These are phyloP conservation scores for Drosophila bunnanda DNA, from an alignment of 2,888 invertebrate genomes.

Conservation along the genomic window DNA sequence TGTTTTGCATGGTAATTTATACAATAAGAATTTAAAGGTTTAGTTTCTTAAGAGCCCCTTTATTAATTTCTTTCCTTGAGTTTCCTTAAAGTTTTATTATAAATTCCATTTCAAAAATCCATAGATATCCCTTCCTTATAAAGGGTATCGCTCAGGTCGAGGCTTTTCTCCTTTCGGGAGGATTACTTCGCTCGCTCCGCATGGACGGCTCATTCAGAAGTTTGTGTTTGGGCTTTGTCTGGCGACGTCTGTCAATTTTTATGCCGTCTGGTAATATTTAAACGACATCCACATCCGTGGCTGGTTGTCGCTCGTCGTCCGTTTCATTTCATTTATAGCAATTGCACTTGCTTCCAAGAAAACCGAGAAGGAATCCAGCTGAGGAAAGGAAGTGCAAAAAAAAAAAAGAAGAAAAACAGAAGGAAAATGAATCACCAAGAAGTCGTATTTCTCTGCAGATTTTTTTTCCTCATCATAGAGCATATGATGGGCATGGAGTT, in stretches of 20 bases:
- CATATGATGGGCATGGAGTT: conserved; percentile 8
- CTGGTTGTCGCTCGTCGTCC: conserved; percentile 32
- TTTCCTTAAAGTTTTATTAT: background rate
- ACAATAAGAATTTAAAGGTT: background rate
- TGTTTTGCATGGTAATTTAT: background rate
- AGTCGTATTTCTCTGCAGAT: conserved; percentile 10
- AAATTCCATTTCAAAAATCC: background rate
- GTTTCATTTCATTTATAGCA: conserved; percentile 57
- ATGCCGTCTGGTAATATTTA: conserved; percentile 74
- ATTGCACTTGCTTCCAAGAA: conserved; percentile 74
- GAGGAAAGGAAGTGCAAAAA: conserved; percentile 18
- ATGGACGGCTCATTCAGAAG: conserved; percentile 24
- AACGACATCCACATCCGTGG: conserved; percentile 77
- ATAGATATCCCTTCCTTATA: too few species aligned
- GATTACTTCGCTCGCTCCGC: conserved; percentile 3
- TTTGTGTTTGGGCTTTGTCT: conserved; percentile 51
- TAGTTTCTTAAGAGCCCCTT: background rate
- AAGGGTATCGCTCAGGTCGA: conserved; percentile 4
- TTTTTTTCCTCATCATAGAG: conserved; percentile 26
- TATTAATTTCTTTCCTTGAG: too few species aligned
- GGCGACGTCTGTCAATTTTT: conserved; percentile 74
- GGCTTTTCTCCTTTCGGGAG: background rate
- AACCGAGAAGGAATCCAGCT: conserved; percentile 13
- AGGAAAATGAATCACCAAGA: conserved; percentile 43
- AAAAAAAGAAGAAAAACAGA: conserved; percentile 1